phyloP scores from a whole-genome alignment of 2,888 invertebrate genomes.

The Rhagophthalmus giganteus region DNA sequence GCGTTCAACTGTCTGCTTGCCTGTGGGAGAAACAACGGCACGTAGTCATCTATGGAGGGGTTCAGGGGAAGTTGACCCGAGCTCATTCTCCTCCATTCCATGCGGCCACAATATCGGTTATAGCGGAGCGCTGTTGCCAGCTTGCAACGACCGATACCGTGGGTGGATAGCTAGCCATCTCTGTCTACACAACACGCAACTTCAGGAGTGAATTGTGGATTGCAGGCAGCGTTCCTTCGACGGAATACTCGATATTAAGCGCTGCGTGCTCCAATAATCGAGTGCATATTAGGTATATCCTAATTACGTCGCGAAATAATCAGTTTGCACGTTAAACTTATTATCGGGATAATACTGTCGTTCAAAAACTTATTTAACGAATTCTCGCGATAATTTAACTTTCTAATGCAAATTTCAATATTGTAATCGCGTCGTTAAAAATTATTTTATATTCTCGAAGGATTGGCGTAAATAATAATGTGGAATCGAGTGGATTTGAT shows the following conservation, averaged over 20 bases:
- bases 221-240: conserved; percentile 49
- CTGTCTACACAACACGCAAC: conserved; percentile 59
- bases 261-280: neutral
- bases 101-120: conserved; percentile 60
- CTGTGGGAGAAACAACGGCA: conserved; percentile 66
- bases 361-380: too few species aligned
- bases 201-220: conserved; percentile 60
- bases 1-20: conserved; percentile 54
- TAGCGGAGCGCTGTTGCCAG: conserved; percentile 53
- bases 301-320: conserved; percentile 1
- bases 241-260: conserved; percentile 52
- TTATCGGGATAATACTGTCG: too few species aligned
- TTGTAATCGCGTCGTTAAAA: neutral
- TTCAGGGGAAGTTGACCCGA: conserved; percentile 63
- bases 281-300: conserved; percentile 2
- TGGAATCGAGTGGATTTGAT: conserved; percentile 8
- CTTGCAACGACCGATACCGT: conserved; percentile 50
- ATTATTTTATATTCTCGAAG: neutral
- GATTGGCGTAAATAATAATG: neutral
- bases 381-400: too few species aligned
- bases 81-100: conserved; percentile 55
- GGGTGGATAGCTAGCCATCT: conserved; percentile 47
- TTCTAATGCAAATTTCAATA: too few species aligned
- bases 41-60: conserved; percentile 54
- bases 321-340: too few species aligned